phyloP scores from a whole-genome alignment of 2,888 invertebrate species.

The Lottia gigantea region DNA sequence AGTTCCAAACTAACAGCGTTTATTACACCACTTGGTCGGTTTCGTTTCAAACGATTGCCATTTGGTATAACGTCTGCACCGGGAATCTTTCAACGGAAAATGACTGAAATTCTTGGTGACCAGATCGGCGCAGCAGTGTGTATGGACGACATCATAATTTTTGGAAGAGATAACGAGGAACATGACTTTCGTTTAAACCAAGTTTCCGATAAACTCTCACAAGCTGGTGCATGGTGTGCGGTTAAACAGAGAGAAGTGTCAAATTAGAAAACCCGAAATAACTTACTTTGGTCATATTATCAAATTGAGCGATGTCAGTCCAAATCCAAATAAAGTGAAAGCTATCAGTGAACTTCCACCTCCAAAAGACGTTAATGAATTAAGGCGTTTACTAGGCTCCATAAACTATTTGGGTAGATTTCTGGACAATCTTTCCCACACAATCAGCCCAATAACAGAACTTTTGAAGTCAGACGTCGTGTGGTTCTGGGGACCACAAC shows the following conservation, averaged over 20 bases:
- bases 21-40: conserved; percentile 25
- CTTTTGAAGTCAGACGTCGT: conserved; percentile 18
- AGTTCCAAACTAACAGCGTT: conserved; percentile 28
- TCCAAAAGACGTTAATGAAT: conserved; percentile 18
- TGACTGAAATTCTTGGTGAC: conserved; percentile 24
- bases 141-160: conserved; percentile 29
- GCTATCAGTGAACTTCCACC: conserved; percentile 21
- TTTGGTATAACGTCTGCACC: conserved; percentile 27
- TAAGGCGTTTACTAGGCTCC: conserved; percentile 25
- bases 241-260: conserved; percentile 23
- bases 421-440: conserved; percentile 26
- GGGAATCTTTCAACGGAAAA: conserved; percentile 30
- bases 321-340: conserved; percentile 15
- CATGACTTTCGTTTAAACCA: conserved; percentile 18
- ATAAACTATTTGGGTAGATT: conserved; percentile 24
- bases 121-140: conserved; percentile 22
- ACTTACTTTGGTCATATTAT: neutral
- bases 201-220: conserved; percentile 22
- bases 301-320: neutral
- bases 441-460: conserved; percentile 23
- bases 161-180: conserved; percentile 22
- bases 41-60: conserved; percentile 22
- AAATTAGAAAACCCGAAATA: conserved; percentile 20
- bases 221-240: conserved; percentile 18
- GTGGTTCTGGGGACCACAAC: conserved; percentile 20